A percentile compares a stretch with the other conserved stretches of the same genome.
phyloP scores from a whole-genome alignment of 1,140 invertebrate genomes.

The Drosophila sp. region DNA sequence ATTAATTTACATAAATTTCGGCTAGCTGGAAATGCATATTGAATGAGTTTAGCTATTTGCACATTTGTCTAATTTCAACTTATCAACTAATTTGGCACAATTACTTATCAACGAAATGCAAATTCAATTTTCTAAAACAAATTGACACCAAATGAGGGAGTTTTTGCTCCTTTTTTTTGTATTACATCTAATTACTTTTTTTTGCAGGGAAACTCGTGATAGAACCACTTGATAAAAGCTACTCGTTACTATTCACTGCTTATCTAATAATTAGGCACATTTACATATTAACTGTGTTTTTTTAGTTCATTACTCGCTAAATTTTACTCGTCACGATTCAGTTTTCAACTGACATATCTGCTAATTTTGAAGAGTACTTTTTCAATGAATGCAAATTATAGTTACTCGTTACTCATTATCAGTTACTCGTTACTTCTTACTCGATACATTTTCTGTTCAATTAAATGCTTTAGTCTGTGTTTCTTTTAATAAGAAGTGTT shows the following conservation, averaged over 20 bases:
- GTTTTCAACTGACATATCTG: too few relatives aligned
- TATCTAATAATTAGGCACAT: too few relatives aligned
- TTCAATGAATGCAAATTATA: too few relatives aligned
- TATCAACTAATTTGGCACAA: constrained; percentile 52
- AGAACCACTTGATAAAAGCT: too few relatives aligned
- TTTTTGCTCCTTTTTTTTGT: neutral
- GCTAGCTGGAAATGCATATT: constrained; percentile 13
- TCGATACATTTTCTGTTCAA: too few relatives aligned
- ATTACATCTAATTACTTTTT: neutral
- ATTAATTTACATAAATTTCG: constrained; percentile 22
- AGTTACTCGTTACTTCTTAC: neutral
- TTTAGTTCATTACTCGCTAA: neutral
- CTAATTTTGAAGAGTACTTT: too few relatives aligned
- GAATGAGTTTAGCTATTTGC: constrained; percentile 18
- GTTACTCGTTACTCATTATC: neutral
- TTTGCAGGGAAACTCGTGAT: too few relatives aligned
- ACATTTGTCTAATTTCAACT: constrained; percentile 17
- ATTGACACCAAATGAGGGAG: neutral
- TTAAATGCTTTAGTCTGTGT: too few relatives aligned
- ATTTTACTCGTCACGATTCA: neutral
- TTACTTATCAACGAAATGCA: constrained; percentile 48
- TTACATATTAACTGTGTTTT: too few relatives aligned
- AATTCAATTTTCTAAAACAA: constrained; percentile 13
- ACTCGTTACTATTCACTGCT: too few relatives aligned
- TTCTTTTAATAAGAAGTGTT: too few relatives aligned